phyloP scores from a whole-genome alignment of 2,888 invertebrate species.

The Dryobota labecula region DNA sequence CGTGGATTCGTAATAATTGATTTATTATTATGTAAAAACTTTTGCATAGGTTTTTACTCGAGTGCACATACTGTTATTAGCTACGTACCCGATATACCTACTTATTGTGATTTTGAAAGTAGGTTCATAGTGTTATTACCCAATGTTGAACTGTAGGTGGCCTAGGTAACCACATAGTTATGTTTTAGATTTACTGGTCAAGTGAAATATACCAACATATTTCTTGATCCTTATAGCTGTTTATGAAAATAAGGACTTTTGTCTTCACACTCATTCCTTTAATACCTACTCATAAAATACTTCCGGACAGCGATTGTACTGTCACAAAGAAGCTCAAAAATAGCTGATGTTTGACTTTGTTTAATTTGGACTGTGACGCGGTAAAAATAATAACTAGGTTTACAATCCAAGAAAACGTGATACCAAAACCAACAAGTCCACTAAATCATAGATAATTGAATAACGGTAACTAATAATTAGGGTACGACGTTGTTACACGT shows the following conservation, averaged over 20 bases:
- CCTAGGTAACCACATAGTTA: not conserved
- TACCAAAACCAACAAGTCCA: slow-evolving; percentile 10
- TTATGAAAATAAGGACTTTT: not conserved
- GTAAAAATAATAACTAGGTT: not conserved
- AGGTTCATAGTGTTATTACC: not conserved
- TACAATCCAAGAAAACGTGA: slow-evolving; percentile 20
- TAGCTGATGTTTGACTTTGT: not conserved
- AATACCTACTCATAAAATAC: not conserved
- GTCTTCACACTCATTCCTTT: not conserved
- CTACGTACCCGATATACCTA: not conserved
- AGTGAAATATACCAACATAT: not conserved
- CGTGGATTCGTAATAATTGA: slow-evolving; percentile 24
- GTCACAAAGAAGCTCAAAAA: not conserved
- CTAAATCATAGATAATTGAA: slow-evolving; percentile 31
- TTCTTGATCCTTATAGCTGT: not conserved
- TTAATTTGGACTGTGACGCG: not conserved
- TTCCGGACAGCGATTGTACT: not conserved
- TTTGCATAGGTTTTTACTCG: slow-evolving; percentile 19
- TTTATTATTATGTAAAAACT: slow-evolving; percentile 33
- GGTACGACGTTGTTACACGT: slow-evolving; percentile 49
- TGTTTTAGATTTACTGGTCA: not conserved
- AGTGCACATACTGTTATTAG: slow-evolving; percentile 9
- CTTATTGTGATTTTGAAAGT: slow-evolving; percentile 8
- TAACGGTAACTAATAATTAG: slow-evolving; percentile 41
- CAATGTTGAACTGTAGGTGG: not conserved